A percentile compares a stretch with the other conserved stretches of the same genome.
phyloP scores from a whole-genome alignment of 2,888 invertebrate species.

The Brachycybe producta region DNA sequence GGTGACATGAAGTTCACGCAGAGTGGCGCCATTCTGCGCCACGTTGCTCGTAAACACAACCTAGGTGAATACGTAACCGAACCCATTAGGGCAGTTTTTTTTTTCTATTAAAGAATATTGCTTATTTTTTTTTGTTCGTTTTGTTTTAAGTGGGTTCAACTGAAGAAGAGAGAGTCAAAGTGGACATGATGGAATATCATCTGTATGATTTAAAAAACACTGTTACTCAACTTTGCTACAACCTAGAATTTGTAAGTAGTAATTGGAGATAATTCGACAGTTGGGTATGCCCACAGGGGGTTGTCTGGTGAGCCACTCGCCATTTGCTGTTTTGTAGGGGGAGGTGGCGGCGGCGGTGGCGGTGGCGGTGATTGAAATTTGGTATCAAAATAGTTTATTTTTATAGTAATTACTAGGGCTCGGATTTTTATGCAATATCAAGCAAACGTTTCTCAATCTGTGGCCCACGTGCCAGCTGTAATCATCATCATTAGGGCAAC shows the following conservation, averaged over 20 bases:
- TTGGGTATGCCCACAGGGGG: no score
- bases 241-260: conserved; percentile 24
- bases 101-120: not conserved
- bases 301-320: no score
- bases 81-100: no score
- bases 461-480: no score
- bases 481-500: no score
- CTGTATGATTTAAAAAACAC: conserved; percentile 34
- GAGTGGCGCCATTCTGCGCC: conserved; percentile 35
- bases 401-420: no score
- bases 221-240: conserved; percentile 33
- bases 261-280: no score
- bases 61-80: conserved; percentile 25
- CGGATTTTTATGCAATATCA: no score
- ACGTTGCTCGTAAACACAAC: conserved; percentile 36
- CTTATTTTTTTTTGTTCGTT: not conserved
- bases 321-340: not conserved
- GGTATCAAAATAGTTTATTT: no score
- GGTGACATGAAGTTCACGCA: conserved; percentile 36
- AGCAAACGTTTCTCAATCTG: no score
- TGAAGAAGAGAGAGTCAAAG: conserved; percentile 30
- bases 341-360: no score
- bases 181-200: conserved; percentile 34
- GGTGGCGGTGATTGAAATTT: no score
- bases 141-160: conserved; percentile 30